A percentile compares a stretch with the other conserved stretches of the same genome.
phyloP scores from a whole-genome alignment of 1,140 invertebrate species.

The Heliconius himera region DNA sequence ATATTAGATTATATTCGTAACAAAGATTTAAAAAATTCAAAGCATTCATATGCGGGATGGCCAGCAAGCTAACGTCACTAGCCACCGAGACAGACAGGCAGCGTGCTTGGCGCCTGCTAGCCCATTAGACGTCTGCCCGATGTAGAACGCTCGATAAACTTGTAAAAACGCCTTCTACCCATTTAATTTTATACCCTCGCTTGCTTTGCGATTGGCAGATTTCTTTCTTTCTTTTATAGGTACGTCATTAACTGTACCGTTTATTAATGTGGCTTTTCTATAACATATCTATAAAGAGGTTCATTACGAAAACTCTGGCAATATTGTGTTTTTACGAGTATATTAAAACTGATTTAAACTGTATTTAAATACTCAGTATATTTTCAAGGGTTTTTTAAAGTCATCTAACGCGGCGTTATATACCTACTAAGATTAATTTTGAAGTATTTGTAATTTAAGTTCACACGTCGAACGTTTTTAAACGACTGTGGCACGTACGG shows the following conservation, averaged over 20 bases:
- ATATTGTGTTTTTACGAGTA: too few species aligned
- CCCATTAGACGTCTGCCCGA: constrained; percentile 77
- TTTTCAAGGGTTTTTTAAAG: too few species aligned
- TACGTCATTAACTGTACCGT: constrained; percentile 71
- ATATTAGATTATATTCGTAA: not conserved
- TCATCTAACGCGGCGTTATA: too few species aligned
- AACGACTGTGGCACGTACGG: constrained; percentile 55
- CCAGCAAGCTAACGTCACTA: constrained; percentile 52
- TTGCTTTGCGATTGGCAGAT: constrained; percentile 78
- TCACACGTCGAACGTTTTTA: constrained; percentile 60
- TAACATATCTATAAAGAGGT: not conserved
- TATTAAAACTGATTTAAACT: too few species aligned
- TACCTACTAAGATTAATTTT: too few species aligned
- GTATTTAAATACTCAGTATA: too few species aligned
- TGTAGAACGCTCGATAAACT: constrained; percentile 81
- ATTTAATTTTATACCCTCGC: constrained; percentile 80
- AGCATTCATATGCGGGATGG: constrained; percentile 38
- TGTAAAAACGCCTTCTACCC: constrained; percentile 81
- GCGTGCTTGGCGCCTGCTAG: constrained; percentile 74
- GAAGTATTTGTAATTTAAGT: constrained; percentile 51
- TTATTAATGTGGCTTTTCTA: constrained; percentile 62
- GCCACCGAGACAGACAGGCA: constrained; percentile 74
- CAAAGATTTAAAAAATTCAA: not conserved
- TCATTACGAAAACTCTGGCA: not conserved
- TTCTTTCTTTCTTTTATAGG: constrained; percentile 71